Conservation (phyloP, 2,888 invertebrate genomes). For the Odontocolon sp. region DNA sequence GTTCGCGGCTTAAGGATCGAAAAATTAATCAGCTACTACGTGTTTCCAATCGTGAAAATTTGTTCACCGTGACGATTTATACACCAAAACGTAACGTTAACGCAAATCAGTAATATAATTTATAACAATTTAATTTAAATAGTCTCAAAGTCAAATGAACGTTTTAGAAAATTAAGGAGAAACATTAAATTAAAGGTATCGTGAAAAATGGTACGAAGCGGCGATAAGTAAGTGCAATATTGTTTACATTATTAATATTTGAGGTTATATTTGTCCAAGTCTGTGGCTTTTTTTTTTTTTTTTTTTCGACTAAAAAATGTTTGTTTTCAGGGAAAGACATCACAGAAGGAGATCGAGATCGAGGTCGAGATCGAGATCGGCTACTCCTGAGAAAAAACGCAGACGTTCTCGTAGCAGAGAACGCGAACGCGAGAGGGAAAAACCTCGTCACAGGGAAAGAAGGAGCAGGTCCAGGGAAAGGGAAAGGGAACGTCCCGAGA, state of each 20-base stretch:
- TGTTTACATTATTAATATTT: conserved; percentile 12
- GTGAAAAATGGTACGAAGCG: conserved; percentile 72
- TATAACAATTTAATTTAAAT: no score
- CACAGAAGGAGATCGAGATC: conserved; percentile 84
- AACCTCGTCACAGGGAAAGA: conserved; percentile 83
- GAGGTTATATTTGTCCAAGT: conserved; percentile 45
- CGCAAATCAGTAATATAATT: no score
- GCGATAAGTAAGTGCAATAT: conserved; percentile 73
- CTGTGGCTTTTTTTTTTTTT: background rate
- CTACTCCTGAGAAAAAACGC: conserved; percentile 84
- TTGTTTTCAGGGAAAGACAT: conserved; percentile 76
- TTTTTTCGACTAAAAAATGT: background rate
- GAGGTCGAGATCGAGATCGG: conserved; percentile 84
- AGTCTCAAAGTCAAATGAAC: no score
- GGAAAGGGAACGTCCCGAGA: conserved; percentile 82
- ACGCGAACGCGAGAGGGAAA: conserved; percentile 83
- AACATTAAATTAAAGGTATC: background rate
- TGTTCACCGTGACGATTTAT: no score
- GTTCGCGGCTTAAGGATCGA: no score
- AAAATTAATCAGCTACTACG: no score
- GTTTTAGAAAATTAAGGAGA: background rate
- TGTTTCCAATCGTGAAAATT: no score
- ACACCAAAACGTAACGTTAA: no score
- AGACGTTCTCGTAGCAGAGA: conserved; percentile 85
- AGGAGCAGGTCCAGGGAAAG: conserved; percentile 86